Conservation (phyloP, 2,113 vertebrate genomes). For the Hoplias malabaricus region DNA sequence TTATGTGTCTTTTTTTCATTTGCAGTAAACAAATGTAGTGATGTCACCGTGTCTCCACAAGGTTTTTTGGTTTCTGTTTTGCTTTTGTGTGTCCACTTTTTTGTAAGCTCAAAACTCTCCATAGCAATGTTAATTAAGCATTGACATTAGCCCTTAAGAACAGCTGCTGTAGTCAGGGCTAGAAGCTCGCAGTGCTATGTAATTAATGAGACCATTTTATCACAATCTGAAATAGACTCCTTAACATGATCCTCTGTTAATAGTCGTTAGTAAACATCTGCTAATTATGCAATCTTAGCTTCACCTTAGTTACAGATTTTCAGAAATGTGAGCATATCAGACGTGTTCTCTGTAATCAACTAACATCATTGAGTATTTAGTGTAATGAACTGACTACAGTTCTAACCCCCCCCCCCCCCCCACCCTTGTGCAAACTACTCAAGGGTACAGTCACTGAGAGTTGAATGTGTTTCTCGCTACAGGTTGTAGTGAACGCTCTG, state of each 20-base stretch:
- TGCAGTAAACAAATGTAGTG: constrained; percentile 85
- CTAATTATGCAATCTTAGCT: not conserved
- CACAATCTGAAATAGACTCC: not conserved
- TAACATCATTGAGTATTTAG: not conserved
- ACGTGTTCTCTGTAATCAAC: not conserved
- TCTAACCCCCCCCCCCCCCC: not conserved
- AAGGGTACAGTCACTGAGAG: not conserved
- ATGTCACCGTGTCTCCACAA: constrained; percentile 82
- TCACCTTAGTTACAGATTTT: not conserved
- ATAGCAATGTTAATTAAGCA: not conserved
- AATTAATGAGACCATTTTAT: constrained; percentile 12
- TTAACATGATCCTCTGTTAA: not conserved
- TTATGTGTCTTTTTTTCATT: constrained; percentile 81
- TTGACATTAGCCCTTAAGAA: not conserved
- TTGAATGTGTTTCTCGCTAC: constrained; percentile 4
- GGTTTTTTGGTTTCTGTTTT: constrained; percentile 82
- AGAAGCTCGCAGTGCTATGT: constrained; percentile 21
- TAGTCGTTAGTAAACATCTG: constrained; percentile 15
- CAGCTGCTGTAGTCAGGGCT: constrained; percentile 16
- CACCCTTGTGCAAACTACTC: not conserved
- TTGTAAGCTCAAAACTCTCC: not conserved
- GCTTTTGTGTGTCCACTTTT: constrained; percentile 39
- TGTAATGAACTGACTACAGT: not conserved
- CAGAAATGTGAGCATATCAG: not conserved
- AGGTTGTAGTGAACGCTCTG: constrained; percentile 98